Evolutionary conservation across 64 coral and sea anemone genomes (phyloP).

Genomic region (Montipora capricornis): DNA sequence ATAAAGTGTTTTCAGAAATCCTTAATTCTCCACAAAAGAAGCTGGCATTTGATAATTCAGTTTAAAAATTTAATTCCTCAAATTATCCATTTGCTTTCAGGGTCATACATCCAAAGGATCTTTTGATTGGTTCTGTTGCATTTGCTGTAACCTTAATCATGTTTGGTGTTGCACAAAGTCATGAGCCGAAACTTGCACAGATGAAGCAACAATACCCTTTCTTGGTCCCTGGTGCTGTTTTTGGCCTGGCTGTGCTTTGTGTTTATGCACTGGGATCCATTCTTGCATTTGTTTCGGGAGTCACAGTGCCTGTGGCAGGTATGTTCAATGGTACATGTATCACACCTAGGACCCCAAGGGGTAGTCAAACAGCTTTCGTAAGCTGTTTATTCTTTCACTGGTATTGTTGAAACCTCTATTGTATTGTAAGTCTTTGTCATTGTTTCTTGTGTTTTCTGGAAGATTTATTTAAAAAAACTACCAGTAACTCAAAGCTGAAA

Average conservation of each 20-base stretch:
- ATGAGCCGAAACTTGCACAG: background rate
- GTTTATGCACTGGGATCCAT: conserved; percentile 77
- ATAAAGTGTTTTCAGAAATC: too few species aligned
- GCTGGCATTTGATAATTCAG: too few species aligned
- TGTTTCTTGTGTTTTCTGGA: too few species aligned
- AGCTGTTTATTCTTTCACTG: too few species aligned
- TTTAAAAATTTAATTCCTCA: too few species aligned
- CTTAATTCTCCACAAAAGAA: too few species aligned
- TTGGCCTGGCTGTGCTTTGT: conserved; percentile 59
- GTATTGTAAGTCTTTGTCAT: too few species aligned
- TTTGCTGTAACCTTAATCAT: conserved; percentile 44
- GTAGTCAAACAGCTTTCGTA: background rate
- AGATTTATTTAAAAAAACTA: too few species aligned
- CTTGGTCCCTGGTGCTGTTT: conserved; percentile 55
- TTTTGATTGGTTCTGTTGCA: conserved; percentile 77
- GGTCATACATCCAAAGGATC: conserved; percentile 83
- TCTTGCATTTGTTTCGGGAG: conserved; percentile 83
- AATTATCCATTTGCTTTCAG: conserved; percentile 21
- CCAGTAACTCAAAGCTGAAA: too few species aligned
- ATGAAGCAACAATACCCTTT: conserved; percentile 11
- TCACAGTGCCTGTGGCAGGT: conserved; percentile 80
- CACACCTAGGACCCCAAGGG: background rate
- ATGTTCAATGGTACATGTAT: background rate
- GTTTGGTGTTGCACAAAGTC: conserved; percentile 65
- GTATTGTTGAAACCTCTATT: too few species aligned